Base-by-base conservation (phyloP, 2,888 invertebrate species). In the Pseudoips prasinana region DNA sequence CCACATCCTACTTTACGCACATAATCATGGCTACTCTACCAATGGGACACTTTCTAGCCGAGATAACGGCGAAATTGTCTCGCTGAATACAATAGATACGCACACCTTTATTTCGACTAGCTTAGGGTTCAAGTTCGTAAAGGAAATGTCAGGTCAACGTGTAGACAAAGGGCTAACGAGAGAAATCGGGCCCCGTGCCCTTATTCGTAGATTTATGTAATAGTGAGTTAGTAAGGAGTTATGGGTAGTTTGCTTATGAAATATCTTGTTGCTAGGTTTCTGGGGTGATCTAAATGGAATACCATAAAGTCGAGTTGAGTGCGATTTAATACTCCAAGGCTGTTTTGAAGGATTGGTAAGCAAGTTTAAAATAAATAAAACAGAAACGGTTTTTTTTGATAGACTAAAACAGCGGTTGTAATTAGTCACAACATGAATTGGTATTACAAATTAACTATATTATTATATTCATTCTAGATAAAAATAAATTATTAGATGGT, bases 11-110 rank as follows among this genome's bases (percentile, higher is more conserved):
- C 32, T 11, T 10, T 14, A 22, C 8, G 24, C 35, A 29, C 22
- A 23, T 55, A 50, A 35, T 32, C 37, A 46, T 62, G 46, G 71
- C 45, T 65, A 65, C 70, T 62, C 61, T 62, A 65, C 40, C 45
- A 54, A 63, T 67, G 75, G 72, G 78, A 81, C 82, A 83, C 83
- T 82, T 81, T 83, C 80, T 81, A 80, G 71, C 62, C 47, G 58
- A 73, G 73, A 73, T 74, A 75, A 69, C 72, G 60, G 69, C 65
- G 60, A 71, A 71, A 73, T 67, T 67, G 64, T 58, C 48, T 58
- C 47, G 45, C 46, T 45, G 53, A 58, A 60, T 50, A 65, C 64
- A 66, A 66, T 64, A 51, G 47, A 41, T 36, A 41, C 40, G 33
- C 37, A 49, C 49, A 45, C 53, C 53, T 61, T 63, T 75, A 70